Evolutionary conservation across 2,888 invertebrate species (phyloP), one percentile per base, ranked within the genome.

Genomic region (Toxonevra muliebris): DNA sequence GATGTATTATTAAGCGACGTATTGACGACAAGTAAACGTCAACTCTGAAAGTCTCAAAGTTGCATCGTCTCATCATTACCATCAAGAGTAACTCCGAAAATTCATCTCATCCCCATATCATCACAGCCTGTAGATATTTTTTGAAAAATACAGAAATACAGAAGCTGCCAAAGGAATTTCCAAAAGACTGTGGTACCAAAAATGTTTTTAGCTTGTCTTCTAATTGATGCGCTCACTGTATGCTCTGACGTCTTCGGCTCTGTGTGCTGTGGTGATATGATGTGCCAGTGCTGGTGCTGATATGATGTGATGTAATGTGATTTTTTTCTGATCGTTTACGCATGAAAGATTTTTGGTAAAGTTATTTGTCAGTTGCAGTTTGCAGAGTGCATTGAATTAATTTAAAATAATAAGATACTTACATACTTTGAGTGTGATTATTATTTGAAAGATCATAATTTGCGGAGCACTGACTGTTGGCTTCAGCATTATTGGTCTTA

Each of bases 1-100:
- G 84, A 77, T 78, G 79, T 82, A 79, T 83, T 83, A 84, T 83
- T 83, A 84, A 80, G 80, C 82, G 83, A 81, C 79, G 82, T 76
- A 80, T 79, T 81, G 81, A 82, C 82, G 82, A 83, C 83, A 84
- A 79, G 79, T 80, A 71, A 79, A 79, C 83, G 83, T 83, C 84
- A 82, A 83, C 80, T 78, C 48, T 55, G n/a, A 58, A 63, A 17
- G 55, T 55, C 50, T 48, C 50, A 48, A 30, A 60, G 48, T 61
- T 48, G 13, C 66, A 66, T 61, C 61, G 54, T 61, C 54, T 54
- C 58, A 59, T 19, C 58, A 30, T 52, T 8, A 17, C 42, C 53
- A 30, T 30, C 58, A 59, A 52, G 65, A 58, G 64, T 30, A 30
- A 30, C 30, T 30, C 30, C 30, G 30, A 30, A 30, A 55, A 54